These are phyloP conservation scores for Apocrypta bakeri DNA, from an alignment of 1,140 invertebrate species.

Conservation along the genomic window DNA sequence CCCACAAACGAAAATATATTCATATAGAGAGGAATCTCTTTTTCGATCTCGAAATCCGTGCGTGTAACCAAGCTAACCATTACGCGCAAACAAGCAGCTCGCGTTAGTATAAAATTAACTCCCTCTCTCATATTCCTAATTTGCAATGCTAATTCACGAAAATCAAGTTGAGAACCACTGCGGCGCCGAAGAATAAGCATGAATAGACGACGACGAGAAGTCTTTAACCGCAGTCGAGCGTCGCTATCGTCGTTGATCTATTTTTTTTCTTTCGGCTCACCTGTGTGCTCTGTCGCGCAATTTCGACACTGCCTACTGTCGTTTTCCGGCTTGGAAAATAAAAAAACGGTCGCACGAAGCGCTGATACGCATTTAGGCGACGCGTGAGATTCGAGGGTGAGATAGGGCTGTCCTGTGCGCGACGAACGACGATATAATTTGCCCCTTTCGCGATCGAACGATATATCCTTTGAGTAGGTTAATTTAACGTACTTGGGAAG, in stretches of 20 bases:
- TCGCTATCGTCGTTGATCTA: constrained; percentile 31
- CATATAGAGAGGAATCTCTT: background rate
- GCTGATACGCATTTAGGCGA: background rate
- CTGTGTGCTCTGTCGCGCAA: constrained; percentile 19
- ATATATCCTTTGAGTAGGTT: background rate
- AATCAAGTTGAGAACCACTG: constrained; percentile 41
- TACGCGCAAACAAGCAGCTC: background rate
- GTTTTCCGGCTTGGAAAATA: constrained; percentile 9
- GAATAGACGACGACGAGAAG: background rate
- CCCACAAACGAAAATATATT: no score
- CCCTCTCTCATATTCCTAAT: constrained; percentile 23
- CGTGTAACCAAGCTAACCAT: constrained; percentile 48
- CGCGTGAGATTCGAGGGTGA: background rate
- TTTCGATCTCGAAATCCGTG: constrained; percentile 44
- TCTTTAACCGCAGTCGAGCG: constrained; percentile 1
- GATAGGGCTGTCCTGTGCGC: background rate
- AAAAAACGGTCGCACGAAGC: constrained; percentile 31
- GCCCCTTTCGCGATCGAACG: background rate
- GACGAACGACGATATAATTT: constrained; percentile 4
- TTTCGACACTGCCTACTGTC: constrained; percentile 16
- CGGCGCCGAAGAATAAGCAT: background rate
- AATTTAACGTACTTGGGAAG: background rate
- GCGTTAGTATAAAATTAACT: constrained; percentile 44
- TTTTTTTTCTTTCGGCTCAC: background rate
- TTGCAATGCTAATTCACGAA: constrained; percentile 50